These are phyloP conservation scores for Hetaerina americana DNA, from an alignment of 1,140 invertebrate species.

Conservation along the genomic window DNA sequence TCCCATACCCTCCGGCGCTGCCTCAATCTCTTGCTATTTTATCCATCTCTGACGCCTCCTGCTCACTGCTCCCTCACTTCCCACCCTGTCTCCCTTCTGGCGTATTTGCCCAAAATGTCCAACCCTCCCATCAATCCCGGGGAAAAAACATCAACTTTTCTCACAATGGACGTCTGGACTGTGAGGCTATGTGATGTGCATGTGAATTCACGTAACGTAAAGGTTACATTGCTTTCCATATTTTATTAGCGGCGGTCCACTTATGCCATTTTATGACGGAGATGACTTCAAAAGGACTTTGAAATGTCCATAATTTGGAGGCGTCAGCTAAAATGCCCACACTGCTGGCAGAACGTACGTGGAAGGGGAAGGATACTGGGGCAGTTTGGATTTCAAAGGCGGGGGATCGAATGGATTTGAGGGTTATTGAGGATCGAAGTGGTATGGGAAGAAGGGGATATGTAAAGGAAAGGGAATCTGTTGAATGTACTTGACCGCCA, in stretches of 20 bases:
- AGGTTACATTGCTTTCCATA: neutral
- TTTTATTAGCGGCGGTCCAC: neutral
- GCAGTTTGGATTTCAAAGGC: neutral
- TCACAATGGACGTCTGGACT: too few species aligned
- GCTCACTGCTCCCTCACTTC: neutral
- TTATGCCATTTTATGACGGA: neutral
- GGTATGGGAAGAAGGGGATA: too few species aligned
- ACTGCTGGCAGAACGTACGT: neutral
- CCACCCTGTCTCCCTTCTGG: neutral
- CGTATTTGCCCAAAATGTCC: neutral
- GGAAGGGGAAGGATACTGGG: neutral
- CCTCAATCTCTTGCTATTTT: too few species aligned
- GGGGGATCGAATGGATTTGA: too few species aligned
- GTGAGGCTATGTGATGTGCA: neutral
- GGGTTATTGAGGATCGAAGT: too few species aligned
- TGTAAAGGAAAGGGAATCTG: too few species aligned
- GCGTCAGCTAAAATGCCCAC: neutral
- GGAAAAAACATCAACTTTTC: too few species aligned
- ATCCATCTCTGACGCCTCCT: too few species aligned
- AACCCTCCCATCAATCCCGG: neutral
- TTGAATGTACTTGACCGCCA: too few species aligned
- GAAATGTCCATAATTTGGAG: neutral
- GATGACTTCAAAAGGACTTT: neutral
- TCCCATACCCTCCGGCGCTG: too few species aligned
- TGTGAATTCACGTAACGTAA: neutral